A percentile compares a stretch with the other conserved stretches of the same genome.
phyloP scores from a whole-genome alignment of 1,140 invertebrate species.

The Nephotettix cincticeps region DNA sequence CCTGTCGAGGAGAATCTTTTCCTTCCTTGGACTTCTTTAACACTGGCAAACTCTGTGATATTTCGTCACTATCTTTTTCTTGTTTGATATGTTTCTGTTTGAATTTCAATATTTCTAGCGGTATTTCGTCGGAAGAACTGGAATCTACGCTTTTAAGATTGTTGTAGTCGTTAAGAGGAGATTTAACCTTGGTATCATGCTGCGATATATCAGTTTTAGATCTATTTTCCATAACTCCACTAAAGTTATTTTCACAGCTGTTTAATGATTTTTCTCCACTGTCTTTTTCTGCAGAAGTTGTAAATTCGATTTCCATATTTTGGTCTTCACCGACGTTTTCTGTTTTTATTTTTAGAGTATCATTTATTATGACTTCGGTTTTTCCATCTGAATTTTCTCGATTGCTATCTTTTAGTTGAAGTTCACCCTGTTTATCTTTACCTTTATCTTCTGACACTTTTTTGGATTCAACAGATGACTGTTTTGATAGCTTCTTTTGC shows the following conservation, averaged over 20 bases:
- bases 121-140: slow-evolving; percentile 26
- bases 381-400: slow-evolving; percentile 1
- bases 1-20: background rate
- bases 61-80: slow-evolving; percentile 12
- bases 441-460: background rate
- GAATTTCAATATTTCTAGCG: slow-evolving; percentile 18
- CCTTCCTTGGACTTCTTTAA: slow-evolving; percentile 5
- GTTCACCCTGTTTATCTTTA: background rate
- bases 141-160: slow-evolving; percentile 24
- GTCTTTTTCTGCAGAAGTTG: background rate
- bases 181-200: background rate
- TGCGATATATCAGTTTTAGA: background rate
- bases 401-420: background rate
- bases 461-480: background rate
- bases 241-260: background rate
- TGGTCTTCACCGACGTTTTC: slow-evolving; percentile 19
- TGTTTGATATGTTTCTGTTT: slow-evolving; percentile 20
- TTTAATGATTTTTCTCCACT: background rate
- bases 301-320: slow-evolving; percentile 17
- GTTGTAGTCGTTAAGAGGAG: background rate
- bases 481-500: background rate
- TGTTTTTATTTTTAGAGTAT: slow-evolving; percentile 7
- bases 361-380: background rate
- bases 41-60: background rate
- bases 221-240: background rate